These are phyloP conservation scores for Brienomyrus longianalis DNA, from an alignment of 2,113 vertebrate genomes.

Conservation along the genomic window DNA sequence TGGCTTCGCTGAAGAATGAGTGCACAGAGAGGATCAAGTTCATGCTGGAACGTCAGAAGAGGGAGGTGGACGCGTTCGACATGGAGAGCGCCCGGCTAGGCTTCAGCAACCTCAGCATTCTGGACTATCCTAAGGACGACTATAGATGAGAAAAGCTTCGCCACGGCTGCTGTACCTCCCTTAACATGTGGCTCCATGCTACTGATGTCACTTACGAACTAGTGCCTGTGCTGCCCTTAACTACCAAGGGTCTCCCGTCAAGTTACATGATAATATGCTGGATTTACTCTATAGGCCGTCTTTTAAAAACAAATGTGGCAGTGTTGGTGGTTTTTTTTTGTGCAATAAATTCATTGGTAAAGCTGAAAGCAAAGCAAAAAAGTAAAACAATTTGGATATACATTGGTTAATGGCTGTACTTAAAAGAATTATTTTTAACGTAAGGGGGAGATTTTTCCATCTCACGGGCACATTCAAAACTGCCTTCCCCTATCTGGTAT, in stretches of 20 bases:
- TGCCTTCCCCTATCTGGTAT: conserved; percentile 82
- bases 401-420: conserved; percentile 69
- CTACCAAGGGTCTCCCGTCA: conserved; percentile 65
- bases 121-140: conserved; percentile 97
- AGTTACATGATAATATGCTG: conserved; percentile 70
- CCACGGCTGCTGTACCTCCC: conserved; percentile 16
- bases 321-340: conserved; percentile 72
- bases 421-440: conserved; percentile 30
- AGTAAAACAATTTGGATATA: conserved; percentile 56
- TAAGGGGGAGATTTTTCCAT: conserved; percentile 57
- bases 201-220: conserved; percentile 78
- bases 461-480: conserved; percentile 72
- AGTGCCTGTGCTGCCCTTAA: conserved; percentile 81
- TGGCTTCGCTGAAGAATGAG: conserved; percentile 95
- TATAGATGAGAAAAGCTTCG: conserved; percentile 84
- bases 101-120: conserved; percentile 83
- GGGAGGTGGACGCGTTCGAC: conserved; percentile 89
- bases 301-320: conserved; percentile 74
- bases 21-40: conserved; percentile 92
- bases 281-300: conserved; percentile 68
- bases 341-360: conserved; percentile 70
- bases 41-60: conserved; percentile 89
- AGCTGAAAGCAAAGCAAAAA: conserved; percentile 50
- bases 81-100: conserved; percentile 93
- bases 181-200: conserved; percentile 63